These are phyloP conservation scores for Epirrhoe alternata DNA, from an alignment of 2,888 invertebrate species.

Conservation along the genomic window DNA sequence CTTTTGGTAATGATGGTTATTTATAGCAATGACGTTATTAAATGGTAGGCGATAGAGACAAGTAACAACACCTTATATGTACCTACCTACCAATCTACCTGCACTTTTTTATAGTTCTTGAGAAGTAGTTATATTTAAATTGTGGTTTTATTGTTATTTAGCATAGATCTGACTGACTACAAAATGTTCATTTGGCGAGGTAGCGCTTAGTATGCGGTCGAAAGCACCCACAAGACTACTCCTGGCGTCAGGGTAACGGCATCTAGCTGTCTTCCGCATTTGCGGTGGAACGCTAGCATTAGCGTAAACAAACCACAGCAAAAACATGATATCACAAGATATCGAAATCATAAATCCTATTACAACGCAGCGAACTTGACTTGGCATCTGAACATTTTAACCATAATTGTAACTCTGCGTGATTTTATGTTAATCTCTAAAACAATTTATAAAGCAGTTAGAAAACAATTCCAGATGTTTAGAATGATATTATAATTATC, in stretches of 20 bases:
- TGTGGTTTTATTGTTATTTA: background rate
- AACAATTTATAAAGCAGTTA: slow-evolving; percentile 24
- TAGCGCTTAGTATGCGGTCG: slow-evolving; percentile 36
- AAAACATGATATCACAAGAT: slow-evolving; percentile 37
- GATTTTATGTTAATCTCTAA: slow-evolving; percentile 29
- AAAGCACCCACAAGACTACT: slow-evolving; percentile 42
- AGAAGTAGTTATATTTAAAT: background rate
- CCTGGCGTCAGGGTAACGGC: slow-evolving; percentile 48
- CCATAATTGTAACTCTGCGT: slow-evolving; percentile 32
- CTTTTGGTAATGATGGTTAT: slow-evolving; percentile 22
- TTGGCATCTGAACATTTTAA: slow-evolving; percentile 27
- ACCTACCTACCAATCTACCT: background rate
- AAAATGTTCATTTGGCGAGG: slow-evolving; percentile 24
- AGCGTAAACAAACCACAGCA: slow-evolving; percentile 38
- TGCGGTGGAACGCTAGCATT: slow-evolving; percentile 41
- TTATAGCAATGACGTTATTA: slow-evolving; percentile 24
- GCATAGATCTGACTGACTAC: background rate
- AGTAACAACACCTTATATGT: slow-evolving; percentile 12
- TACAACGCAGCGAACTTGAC: slow-evolving; percentile 29
- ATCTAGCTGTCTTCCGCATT: slow-evolving; percentile 49
- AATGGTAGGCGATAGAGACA: slow-evolving; percentile 10
- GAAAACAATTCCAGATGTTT: slow-evolving; percentile 19
- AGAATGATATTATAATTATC: slow-evolving; percentile 5
- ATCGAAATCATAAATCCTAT: slow-evolving; percentile 41
- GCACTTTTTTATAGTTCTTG: background rate